Conservation (phyloP, 2,113 vertebrate species). For the Narcine bancroftii region DNA sequence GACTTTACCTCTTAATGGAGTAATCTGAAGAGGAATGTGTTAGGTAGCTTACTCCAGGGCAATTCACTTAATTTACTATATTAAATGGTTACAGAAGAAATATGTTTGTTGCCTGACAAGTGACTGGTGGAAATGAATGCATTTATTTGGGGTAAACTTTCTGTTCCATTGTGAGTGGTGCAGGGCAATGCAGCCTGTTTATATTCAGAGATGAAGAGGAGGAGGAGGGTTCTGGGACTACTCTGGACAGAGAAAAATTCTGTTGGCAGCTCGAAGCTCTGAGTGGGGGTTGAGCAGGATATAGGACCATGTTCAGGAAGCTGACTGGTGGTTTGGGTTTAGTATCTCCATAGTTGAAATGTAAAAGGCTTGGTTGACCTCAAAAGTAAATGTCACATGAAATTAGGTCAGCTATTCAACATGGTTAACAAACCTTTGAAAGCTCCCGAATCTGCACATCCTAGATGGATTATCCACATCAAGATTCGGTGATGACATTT, state of each 20-base stretch:
- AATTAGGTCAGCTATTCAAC: background rate
- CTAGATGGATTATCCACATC: background rate
- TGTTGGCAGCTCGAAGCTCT: background rate
- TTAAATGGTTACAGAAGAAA: constrained; percentile 5
- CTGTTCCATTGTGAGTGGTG: background rate
- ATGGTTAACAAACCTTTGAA: background rate
- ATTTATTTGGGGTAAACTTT: background rate
- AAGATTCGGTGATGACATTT: background rate
- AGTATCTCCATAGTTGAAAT: background rate
- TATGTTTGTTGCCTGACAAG: background rate
- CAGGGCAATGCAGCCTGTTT: background rate
- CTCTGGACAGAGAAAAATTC: background rate
- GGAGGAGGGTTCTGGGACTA: background rate
- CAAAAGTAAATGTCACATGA: background rate
- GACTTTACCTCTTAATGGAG: background rate
- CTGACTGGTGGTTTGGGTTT: background rate
- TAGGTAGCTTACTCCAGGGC: background rate
- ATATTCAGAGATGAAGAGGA: background rate
- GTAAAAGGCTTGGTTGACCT: background rate
- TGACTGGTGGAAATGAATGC: background rate
- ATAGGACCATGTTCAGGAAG: background rate
- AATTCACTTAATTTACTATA: background rate
- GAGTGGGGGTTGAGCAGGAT: background rate
- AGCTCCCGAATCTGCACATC: background rate
- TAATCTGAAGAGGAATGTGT: background rate